Conservation (phyloP, 1,140 invertebrate genomes). For the Arctopsyche grandis region DNA sequence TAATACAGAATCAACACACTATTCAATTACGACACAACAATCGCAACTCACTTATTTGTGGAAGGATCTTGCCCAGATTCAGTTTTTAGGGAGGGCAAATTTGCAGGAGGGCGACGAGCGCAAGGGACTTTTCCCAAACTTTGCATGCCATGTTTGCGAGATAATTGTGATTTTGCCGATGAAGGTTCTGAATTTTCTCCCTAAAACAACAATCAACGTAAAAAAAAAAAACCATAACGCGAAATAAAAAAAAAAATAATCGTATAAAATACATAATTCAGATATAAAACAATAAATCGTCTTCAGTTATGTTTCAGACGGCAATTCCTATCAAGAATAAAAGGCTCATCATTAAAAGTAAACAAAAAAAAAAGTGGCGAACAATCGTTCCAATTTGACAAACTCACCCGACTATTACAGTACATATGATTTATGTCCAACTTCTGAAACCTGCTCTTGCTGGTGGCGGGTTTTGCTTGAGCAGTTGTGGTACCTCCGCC, state of each 20-base stretch:
- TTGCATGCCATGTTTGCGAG: conserved; percentile 98
- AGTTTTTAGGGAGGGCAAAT: conserved; percentile 97
- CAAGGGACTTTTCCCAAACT: conserved; percentile 96
- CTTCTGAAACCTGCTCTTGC: conserved; percentile 92
- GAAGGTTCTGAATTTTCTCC: conserved; percentile 89
- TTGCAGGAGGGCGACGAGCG: conserved; percentile 93
- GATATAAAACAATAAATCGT: neutral
- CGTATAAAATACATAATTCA: neutral
- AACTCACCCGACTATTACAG: conserved; percentile 83
- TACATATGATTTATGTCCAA: conserved; percentile 98
- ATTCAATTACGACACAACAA: no score
- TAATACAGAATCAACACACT: no score
- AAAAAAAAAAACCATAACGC: neutral
- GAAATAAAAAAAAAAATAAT: neutral
- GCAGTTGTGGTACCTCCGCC: conserved; percentile 62
- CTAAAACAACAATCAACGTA: conserved; percentile 68
- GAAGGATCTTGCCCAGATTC: conserved; percentile 74
- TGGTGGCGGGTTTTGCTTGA: conserved; percentile 64
- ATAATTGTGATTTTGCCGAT: conserved; percentile 86
- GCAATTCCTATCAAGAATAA: conserved; percentile 33
- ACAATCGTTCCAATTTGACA: neutral
- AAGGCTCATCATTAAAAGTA: conserved; percentile 20
- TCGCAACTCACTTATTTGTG: conserved; percentile 60
- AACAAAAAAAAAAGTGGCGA: neutral
- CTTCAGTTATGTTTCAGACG: conserved; percentile 35